phyloP scores from a whole-genome alignment of 2,888 invertebrate species.

The Drosophila setosimentum region DNA sequence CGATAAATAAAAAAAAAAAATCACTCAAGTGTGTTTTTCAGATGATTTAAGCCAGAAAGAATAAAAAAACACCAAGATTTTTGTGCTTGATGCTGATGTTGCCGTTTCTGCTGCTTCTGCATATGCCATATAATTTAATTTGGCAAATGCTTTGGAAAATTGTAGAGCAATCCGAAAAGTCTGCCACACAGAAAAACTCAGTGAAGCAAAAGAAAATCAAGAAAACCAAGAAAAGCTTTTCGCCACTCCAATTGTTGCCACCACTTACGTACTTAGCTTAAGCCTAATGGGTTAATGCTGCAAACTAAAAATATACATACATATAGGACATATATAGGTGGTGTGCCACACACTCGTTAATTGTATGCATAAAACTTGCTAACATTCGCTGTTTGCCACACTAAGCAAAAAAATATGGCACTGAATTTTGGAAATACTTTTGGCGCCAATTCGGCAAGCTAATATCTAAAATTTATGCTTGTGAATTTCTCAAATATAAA shows the following conservation, averaged over 20 bases:
- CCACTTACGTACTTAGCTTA: slow-evolving; percentile 48
- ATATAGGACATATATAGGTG: slow-evolving; percentile 25
- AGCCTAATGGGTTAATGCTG: slow-evolving; percentile 73
- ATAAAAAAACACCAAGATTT: slow-evolving; percentile 40
- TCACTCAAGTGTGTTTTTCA: slow-evolving; percentile 71
- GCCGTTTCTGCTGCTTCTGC: slow-evolving; percentile 41
- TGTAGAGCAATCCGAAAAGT: slow-evolving; percentile 64
- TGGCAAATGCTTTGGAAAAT: slow-evolving; percentile 81
- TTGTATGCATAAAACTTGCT: slow-evolving; percentile 80
- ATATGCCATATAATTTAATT: slow-evolving; percentile 75
- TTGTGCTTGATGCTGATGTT: slow-evolving; percentile 19
- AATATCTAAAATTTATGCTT: neutral
- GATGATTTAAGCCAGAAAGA: slow-evolving; percentile 63
- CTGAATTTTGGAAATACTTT: neutral
- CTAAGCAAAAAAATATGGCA: neutral
- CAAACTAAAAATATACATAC: slow-evolving; percentile 54
- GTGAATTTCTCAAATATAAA: neutral
- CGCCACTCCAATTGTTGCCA: slow-evolving; percentile 31
- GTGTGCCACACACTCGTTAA: slow-evolving; percentile 81
- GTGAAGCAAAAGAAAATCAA: slow-evolving; percentile 46
- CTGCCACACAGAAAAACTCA: slow-evolving; percentile 41
- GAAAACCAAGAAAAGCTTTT: slow-evolving; percentile 19
- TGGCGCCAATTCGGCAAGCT: neutral
- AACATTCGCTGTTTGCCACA: slow-evolving; percentile 54
- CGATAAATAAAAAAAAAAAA: slow-evolving; percentile 57